Percentiles rank a stretch among this genome's conserved stretches.
Evolutionary conservation across 2,888 invertebrate species (phyloP).

Genomic region (Griposia aprilina): DNA sequence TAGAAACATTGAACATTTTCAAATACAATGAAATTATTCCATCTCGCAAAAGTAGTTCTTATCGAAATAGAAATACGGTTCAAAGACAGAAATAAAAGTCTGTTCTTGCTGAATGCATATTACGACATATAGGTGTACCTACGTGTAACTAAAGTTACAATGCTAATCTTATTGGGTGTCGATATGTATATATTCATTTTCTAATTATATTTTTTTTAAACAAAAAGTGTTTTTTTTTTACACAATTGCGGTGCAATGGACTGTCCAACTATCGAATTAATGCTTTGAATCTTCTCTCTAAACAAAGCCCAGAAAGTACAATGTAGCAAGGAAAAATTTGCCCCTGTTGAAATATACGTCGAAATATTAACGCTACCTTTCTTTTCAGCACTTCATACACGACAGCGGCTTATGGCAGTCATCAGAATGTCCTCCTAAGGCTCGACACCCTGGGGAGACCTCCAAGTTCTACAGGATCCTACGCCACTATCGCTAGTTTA

Average conservation of each 20-base stretch:
- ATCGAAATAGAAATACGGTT: too few relatives aligned
- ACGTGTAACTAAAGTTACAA: too few relatives aligned
- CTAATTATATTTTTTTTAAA: background rate
- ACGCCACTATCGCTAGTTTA: conserved; percentile 95
- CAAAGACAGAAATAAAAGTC: too few relatives aligned
- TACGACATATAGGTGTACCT: too few relatives aligned
- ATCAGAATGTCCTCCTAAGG: conserved; percentile 94
- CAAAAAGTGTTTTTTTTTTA: too few relatives aligned
- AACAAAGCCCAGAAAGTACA: background rate
- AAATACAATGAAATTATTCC: too few relatives aligned
- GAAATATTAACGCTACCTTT: conserved; percentile 24
- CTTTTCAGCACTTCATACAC: conserved; percentile 93
- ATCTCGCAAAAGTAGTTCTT: too few relatives aligned
- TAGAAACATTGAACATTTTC: too few relatives aligned
- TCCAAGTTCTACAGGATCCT: conserved; percentile 94
- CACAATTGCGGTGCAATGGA: background rate
- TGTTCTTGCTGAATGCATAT: too few relatives aligned
- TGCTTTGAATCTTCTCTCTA: background rate
- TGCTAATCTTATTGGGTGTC: too few relatives aligned
- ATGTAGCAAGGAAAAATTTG: background rate
- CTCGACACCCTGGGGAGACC: conserved; percentile 93
- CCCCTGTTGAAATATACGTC: too few relatives aligned
- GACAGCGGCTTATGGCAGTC: conserved; percentile 94
- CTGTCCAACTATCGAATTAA: background rate
- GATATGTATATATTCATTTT: background rate